Base-by-base conservation (phyloP, 1,140 invertebrate species). In the Helicorthomorpha holstii region DNA sequence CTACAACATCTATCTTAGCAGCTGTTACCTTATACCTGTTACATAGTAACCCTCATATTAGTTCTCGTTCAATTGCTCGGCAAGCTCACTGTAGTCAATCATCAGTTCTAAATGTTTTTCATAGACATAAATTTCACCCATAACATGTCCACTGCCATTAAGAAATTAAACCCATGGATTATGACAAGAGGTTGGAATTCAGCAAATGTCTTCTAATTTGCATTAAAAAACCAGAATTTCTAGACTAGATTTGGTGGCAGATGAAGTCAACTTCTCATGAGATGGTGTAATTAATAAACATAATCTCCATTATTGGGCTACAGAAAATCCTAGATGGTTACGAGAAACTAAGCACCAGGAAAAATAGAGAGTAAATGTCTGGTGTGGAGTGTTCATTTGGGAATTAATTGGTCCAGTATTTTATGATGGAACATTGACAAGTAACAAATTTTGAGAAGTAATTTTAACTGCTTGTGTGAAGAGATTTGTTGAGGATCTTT, bases 211-310 rank as follows among this genome's bases (percentile, higher is more conserved):
- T 49, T 19, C 48, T 38, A 19, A 34, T 3, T 27, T 19, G 7
- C 12, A 49, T 49, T 49, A 23, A 49, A 42, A 23, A 27, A 4
- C 48, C 24, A 34, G 48, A 49, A 7, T 49, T 49, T 34, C 19
- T 22, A 4, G 12, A 25, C 12, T 10, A 26, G 24, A 23, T 49
- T n/a, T 16, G 29, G 47, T 49, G 47, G 47, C 47, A 49, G 47
- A 49, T 49, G 47, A 49, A 21, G n/a, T 23, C 24, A 10, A 49
- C 4, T 49, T 46, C 44, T 10, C 19, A 7, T 22, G 44, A 25
- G 44, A 46, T 46, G 44, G 44, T 46, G 44, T 46, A 22, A 23
- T 49, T n/a, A 49, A 49, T 22, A 49, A 29, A 23, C 47, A 49
- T 22, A 49, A 49, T 29, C 14, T 49, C 3, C 47, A 49, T 49